phyloP scores from a whole-genome alignment of 2,113 vertebrate genomes.

The Bujurquina vittata region DNA sequence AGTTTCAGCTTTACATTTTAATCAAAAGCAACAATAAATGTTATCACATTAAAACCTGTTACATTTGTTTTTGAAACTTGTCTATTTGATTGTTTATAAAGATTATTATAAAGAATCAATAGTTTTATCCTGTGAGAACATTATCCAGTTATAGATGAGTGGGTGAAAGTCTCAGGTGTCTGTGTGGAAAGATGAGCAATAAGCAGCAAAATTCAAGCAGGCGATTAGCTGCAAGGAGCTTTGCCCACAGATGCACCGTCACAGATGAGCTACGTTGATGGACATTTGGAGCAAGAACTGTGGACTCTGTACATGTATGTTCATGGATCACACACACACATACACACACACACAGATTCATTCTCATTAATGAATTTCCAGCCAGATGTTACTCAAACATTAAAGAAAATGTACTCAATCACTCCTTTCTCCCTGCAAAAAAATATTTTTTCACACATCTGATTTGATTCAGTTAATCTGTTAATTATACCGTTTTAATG shows the following conservation, averaged over 20 bases:
- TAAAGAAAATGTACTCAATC: constrained; percentile 2
- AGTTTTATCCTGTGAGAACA: neutral
- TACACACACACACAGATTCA: neutral
- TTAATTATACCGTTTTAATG: neutral
- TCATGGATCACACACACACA: constrained; percentile 10
- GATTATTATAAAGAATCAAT: neutral
- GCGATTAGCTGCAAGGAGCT: constrained; percentile 25
- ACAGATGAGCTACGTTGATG: constrained; percentile 50
- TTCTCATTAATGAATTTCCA: constrained; percentile 23
- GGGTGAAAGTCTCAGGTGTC: neutral
- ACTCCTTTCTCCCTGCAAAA: neutral
- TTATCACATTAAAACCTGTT: neutral
- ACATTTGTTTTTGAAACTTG: neutral
- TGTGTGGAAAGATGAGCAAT: neutral
- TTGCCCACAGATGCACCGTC: constrained; percentile 28
- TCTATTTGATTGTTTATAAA: neutral
- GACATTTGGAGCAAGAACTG: constrained; percentile 18
- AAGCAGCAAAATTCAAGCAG: constrained; percentile 12
- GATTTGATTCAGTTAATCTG: neutral
- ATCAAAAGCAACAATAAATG: too few relatives aligned
- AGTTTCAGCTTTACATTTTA: neutral
- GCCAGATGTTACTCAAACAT: constrained; percentile 24
- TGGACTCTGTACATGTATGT: constrained; percentile 33
- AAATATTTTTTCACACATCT: neutral
- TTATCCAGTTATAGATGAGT: neutral